Base-by-base conservation (phyloP, 1,140 invertebrate species). In the Leptinotarsa undecemlineata region DNA sequence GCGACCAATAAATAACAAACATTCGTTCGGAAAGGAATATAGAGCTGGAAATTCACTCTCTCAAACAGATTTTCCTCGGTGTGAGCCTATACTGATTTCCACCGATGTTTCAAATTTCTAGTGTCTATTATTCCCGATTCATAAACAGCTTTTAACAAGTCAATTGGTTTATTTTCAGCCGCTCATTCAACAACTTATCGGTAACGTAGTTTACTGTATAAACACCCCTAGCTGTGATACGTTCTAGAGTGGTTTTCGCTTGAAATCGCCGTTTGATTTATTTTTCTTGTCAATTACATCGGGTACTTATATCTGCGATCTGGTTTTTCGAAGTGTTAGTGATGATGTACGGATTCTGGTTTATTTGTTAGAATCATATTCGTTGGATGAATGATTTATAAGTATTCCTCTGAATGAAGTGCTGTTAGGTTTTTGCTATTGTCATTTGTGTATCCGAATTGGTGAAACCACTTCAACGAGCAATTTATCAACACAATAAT, bases 91-190 rank as follows among this genome's bases (percentile, higher is more conserved):
- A 74, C 61, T 73, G 47, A 8, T 19, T 26, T 68, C 72, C 66
- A 20, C 51, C 72, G 64, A 74, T 74, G 72, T 74, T 74, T 74
- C 72, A 68, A 74, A 48, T 68, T 74, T 74, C 72, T 42, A 74
- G 72, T 74, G 72, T 26, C 33, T 62, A 62, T 61, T 62, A 68
- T 69, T 69, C 51, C 64, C 63, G 72, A 74, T 74, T 74, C 72
- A 74, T 74, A 74, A 74, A 74, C 72, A 69, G 72, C 72, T 74
- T 74, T 74, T 72, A 74, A 74, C 72, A 74, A 74, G 72, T 74
- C 72, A 69, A 74, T 74, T 69, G 72, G 72, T 67, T 74, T 72
- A 72, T 72, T 72, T 72, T 48, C 60, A 72, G 61, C 71, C 14
- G 61, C 21, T 23, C 47, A 21, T 74, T 64, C 57, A 72, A 72